A percentile compares a stretch with the other conserved stretches of the same genome.
Evolutionary conservation across 1,140 invertebrate genomes (phyloP).

Genomic region (Sycophaga agraensis): DNA sequence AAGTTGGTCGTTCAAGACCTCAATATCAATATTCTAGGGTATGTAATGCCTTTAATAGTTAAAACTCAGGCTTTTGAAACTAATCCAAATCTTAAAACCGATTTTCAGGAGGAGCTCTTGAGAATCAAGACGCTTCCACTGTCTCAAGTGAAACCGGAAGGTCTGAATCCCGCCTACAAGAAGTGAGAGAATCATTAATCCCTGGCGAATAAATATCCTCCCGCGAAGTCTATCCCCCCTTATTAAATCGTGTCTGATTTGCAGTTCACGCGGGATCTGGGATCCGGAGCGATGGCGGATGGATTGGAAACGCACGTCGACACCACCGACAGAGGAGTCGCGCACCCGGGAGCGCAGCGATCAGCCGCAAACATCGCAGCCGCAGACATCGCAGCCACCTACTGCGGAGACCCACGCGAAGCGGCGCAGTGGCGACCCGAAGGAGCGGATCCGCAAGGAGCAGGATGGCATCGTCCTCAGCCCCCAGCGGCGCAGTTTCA

Average conservation of each 20-base stretch:
- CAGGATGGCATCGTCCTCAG: slow-evolving; percentile 80
- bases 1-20: slow-evolving; percentile 54
- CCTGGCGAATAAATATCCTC: too few relatives aligned
- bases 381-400: neutral
- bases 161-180: slow-evolving; percentile 62
- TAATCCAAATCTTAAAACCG: too few relatives aligned
- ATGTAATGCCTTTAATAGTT: slow-evolving; percentile 22
- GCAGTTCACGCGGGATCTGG: slow-evolving; percentile 62
- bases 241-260: too few relatives aligned
- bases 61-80: too few relatives aligned
- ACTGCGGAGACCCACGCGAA: slow-evolving; percentile 36
- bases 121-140: slow-evolving; percentile 61
- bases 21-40: slow-evolving; percentile 54
- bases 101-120: slow-evolving; percentile 63
- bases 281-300: slow-evolving; percentile 65
- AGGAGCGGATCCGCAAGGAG: slow-evolving; percentile 78
- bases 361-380: too few relatives aligned
- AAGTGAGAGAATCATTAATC: too few relatives aligned
- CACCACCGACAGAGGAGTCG: slow-evolving; percentile 62
- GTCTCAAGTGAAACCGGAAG: slow-evolving; percentile 62
- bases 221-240: too few relatives aligned
- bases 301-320: slow-evolving; percentile 62
- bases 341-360: slow-evolving; percentile 47
- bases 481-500: slow-evolving; percentile 80
- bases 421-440: slow-evolving; percentile 70